Evolutionary conservation across 2,888 invertebrate species (phyloP).

Genomic region (Taphrorychus bicolor): DNA sequence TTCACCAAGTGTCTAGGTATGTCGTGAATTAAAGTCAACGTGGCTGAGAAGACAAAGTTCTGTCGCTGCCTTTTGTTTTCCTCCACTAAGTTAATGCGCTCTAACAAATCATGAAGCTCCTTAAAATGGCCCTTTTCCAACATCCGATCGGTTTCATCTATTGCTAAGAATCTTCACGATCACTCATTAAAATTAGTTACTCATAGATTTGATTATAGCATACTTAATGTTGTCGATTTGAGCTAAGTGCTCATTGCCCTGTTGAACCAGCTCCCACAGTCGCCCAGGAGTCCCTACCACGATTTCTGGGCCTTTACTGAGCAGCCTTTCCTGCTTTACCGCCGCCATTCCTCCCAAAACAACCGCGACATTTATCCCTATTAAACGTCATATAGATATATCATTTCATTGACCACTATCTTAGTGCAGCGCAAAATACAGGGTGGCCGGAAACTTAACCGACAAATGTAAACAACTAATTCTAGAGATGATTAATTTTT

Average conservation of each 20-base stretch:
- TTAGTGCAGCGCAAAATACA: too few species aligned
- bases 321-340: conserved; percentile 90
- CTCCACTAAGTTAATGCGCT: conserved; percentile 77
- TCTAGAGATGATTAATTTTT: too few species aligned
- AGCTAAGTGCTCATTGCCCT: conserved; percentile 78
- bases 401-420: too few species aligned
- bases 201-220: neutral
- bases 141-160: conserved; percentile 99
- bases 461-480: too few species aligned
- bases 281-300: conserved; percentile 97
- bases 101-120: conserved; percentile 83
- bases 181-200: neutral
- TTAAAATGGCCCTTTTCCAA: conserved; percentile 95
- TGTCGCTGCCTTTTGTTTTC: conserved; percentile 71
- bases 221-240: conserved; percentile 72
- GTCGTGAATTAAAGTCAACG: conserved; percentile 90
- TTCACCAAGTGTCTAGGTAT: conserved; percentile 76
- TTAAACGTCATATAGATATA: too few species aligned
- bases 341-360: conserved; percentile 94
- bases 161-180: conserved; percentile 79
- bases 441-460: too few species aligned
- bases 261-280: conserved; percentile 90
- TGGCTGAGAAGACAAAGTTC: conserved; percentile 97
- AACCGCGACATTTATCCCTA: conserved; percentile 73
- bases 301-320: conserved; percentile 86